These are phyloP conservation scores for Diogma glabrata DNA, from an alignment of 2,888 invertebrate genomes.

Conservation along the genomic window DNA sequence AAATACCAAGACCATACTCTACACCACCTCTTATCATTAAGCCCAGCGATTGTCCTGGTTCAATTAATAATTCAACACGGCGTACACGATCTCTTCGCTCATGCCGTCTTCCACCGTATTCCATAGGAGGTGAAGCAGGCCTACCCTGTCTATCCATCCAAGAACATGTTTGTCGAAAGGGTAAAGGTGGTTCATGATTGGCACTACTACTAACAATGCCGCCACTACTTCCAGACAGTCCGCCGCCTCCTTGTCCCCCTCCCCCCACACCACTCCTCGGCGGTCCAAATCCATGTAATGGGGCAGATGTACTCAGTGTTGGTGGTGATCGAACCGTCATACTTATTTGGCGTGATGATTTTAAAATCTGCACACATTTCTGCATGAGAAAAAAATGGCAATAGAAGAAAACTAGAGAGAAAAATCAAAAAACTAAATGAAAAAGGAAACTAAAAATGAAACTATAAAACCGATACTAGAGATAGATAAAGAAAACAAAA, in stretches of 20 bases:
- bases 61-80: slow-evolving; percentile 76
- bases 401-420: slow-evolving; percentile 31
- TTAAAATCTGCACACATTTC: slow-evolving; percentile 64
- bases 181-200: slow-evolving; percentile 30
- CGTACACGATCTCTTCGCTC: slow-evolving; percentile 35
- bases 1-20: slow-evolving; percentile 91
- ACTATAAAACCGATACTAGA: slow-evolving; percentile 23
- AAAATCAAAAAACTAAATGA: slow-evolving; percentile 5
- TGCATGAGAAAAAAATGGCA: slow-evolving; percentile 38
- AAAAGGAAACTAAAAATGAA: slow-evolving; percentile 27
- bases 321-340: slow-evolving; percentile 81
- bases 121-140: slow-evolving; percentile 72
- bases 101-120: slow-evolving; percentile 40
- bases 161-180: slow-evolving; percentile 67
- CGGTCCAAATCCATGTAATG: slow-evolving; percentile 42
- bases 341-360: slow-evolving; percentile 75
- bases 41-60: slow-evolving; percentile 82
- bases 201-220: slow-evolving; percentile 34
- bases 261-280: slow-evolving; percentile 30
- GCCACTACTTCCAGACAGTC: slow-evolving; percentile 25
- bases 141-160: slow-evolving; percentile 91
- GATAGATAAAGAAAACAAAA: slow-evolving; percentile 18
- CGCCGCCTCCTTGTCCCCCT: slow-evolving; percentile 31
- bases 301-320: slow-evolving; percentile 48
- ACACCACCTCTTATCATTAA: slow-evolving; percentile 91